Conservation (phyloP, 2,797 vertebrate genomes). For the Pterois miles region DNA sequence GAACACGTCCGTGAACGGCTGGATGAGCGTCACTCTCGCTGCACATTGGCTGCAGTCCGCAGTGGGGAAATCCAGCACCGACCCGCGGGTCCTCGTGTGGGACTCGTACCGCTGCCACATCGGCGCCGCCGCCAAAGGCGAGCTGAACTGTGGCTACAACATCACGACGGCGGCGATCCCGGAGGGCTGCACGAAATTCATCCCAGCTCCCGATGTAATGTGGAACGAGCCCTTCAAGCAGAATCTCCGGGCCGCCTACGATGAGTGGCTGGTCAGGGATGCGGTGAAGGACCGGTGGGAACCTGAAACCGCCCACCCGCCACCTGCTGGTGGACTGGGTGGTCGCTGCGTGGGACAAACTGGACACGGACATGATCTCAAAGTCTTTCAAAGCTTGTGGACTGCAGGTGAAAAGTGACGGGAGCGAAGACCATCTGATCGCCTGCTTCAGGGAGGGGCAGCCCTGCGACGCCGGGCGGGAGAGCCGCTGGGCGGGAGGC, state of each 20-base stretch:
- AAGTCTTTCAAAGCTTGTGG: neutral
- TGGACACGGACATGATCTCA: neutral
- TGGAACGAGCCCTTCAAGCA: neutral
- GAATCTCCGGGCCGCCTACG: neutral
- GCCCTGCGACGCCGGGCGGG: neutral
- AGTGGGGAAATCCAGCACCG: neutral
- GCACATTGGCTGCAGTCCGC: neutral
- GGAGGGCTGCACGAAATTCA: neutral
- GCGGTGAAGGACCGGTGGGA: neutral
- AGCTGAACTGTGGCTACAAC: neutral
- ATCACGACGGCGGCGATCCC: neutral
- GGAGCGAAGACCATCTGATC: neutral
- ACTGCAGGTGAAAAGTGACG: neutral
- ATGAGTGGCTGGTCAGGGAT: neutral
- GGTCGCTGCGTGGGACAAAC: neutral
- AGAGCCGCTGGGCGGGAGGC: too few relatives aligned
- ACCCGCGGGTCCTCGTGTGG: conserved; percentile 7
- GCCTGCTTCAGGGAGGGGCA: neutral
- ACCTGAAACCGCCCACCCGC: neutral
- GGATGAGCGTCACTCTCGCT: neutral
- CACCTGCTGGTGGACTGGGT: conserved; percentile 11
- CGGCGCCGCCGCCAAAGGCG: neutral
- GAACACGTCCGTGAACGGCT: neutral
- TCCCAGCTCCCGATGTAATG: neutral
- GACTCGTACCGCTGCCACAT: conserved; percentile 21